Evolutionary conservation across 2,113 vertebrate species (phyloP), one percentile per base, ranked within the genome.

Genomic region (Pachyramphus minor): DNA sequence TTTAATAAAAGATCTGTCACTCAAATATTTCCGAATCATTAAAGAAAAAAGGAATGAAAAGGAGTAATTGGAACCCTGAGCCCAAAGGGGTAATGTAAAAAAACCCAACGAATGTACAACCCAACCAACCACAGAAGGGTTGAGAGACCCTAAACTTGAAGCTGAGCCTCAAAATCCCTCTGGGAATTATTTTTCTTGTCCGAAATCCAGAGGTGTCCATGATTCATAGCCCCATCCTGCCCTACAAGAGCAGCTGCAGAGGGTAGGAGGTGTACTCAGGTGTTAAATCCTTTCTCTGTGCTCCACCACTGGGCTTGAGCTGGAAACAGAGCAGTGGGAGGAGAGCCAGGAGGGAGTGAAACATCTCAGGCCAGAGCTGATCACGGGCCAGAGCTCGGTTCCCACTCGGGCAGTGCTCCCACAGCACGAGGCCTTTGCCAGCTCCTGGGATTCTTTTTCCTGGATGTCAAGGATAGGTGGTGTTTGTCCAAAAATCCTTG

Each of bases 1-100:
- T 96, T 96, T 97, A 96, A 94, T 96, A 95, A 96, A 87, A 88
- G 86, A 93, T 84, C 75, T 95, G 97, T 95, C 97, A 97, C 81
- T 96, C 95, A 97, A 94, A 35, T 78, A 84, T 89, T 93, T 95
- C 76, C 31, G 2, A 95, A 80, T 59, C 73, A 47, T 87, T 96
- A 68, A 90, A 69, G 81, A 45, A 86, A 94, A 75, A 87, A 50
- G 6, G 47, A 81, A 87, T 39, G 39, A 84, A 68, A 87, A 80
- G 35, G 41, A 91, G 75, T 87, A 93, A 95, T 96, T 55, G 63
- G 59, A 92, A 80, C 33, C 19, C n/a, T 73, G 39, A 92, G 93
- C 91, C 78, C 72, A 93, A 89, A 83, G 87, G 66, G 87, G 20
- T 79, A 68, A 95, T 82, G 72, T 47, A 76, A 53, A 52, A 49